A percentile compares a stretch with the other conserved stretches of the same genome.
These are phyloP conservation scores for Erynnis tages DNA, from an alignment of 2,888 invertebrate species.

Conservation along the genomic window DNA sequence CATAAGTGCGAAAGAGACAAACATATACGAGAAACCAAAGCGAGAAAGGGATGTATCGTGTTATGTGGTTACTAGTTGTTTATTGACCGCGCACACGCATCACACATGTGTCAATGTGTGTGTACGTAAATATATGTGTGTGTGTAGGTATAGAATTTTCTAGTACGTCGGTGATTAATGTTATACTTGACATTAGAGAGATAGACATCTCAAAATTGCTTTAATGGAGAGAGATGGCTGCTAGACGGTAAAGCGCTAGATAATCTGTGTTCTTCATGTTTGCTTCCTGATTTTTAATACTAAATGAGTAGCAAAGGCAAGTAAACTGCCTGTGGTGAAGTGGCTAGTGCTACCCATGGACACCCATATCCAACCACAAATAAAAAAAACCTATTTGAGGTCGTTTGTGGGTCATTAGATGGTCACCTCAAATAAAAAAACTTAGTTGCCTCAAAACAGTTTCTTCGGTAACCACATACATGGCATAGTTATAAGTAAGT, in stretches of 20 bases:
- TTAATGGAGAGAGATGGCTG: conserved; percentile 19
- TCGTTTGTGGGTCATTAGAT: no score
- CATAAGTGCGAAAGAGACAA: conserved; percentile 13
- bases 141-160: conserved; percentile 64
- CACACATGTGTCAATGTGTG: conserved; percentile 30
- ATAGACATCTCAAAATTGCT: conserved; percentile 47
- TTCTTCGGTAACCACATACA: no score
- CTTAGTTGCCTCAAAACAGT: no score
- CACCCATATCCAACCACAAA: no score
- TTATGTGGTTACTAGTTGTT: conserved; percentile 48
- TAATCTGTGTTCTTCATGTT: conserved; percentile 1
- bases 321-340: no score
- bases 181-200: conserved; percentile 52
- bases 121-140: conserved; percentile 36
- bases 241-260: not conserved
- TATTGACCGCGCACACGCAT: conserved; percentile 47
- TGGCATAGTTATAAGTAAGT: no score
- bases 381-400: no score
- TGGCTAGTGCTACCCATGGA: no score
- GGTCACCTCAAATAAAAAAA: no score
- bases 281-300: conserved; percentile 7
- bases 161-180: conserved; percentile 55
- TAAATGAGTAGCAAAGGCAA: no score
- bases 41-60: not conserved
- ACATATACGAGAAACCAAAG: not conserved